Evolutionary conservation across 2,113 vertebrate genomes (phyloP), one percentile per base, ranked within the genome.

Genomic region (Ceuthmochares aereus): DNA sequence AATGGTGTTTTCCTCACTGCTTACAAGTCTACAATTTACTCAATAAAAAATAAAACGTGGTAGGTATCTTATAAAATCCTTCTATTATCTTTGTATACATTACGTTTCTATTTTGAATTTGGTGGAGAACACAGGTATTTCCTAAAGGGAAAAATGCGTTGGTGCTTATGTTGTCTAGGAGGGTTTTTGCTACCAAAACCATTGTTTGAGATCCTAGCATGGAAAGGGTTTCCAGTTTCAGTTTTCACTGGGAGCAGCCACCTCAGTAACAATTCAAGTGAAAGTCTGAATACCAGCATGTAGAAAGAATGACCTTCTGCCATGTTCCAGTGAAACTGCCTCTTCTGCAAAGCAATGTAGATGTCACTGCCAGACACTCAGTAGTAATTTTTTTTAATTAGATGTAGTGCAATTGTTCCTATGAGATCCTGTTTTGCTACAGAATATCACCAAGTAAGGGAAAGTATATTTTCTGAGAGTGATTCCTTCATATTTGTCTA

Each of bases 41-140:
- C 63, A 95, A 81, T 63, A 92, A 70, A 83, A 93, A 80, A 58
- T 43, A 94, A 87, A 90, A 30, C 6, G 49, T 68, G 90, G 95
- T 90, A 96, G 85, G 95, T 93, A 93, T 70, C 37, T 87, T 75
- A 67, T 15, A 8, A 64, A 84, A 77, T 76, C 77, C 7, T 74
- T 85, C 37, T 81, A 3, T 63, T 83, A 25, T 47, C 14, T 80
- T 82, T 69, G 59, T 72, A 12, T 34, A 20, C 8, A 17, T 47
- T 52, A 30, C 69, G 13, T 42, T 68, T 62, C 42, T 87, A 13
- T 1, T 91, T 85, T 68, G 13, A 76, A 47, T 62, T 72, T 54
- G 69, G 29, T 40, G 47, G 82, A 73, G 25, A 45, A 64, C 7
- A 45, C 6, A 34, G 20, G 12, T 62, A 45, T 51, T 94, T 88